Base-by-base conservation (phyloP, 2,113 vertebrate genomes). In the Pseudorhombus dupliciocellatus region DNA sequence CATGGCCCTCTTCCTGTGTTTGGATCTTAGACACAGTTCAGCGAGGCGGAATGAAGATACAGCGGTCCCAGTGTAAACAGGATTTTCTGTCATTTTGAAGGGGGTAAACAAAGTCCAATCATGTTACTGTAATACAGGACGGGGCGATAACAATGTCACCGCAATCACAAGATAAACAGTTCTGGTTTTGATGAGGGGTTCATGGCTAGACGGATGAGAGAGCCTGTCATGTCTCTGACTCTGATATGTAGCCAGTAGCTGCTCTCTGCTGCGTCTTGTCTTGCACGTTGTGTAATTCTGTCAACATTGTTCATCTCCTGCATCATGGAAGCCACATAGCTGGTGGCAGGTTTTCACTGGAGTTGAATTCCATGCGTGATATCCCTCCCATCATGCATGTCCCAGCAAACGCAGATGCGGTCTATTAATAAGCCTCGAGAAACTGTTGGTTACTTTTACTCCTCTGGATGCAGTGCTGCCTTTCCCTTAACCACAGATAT, bases 291-390 rank as follows among this genome's bases (percentile, higher is more conserved):
- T 78, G 74, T 37, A 72, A 86, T 56, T 73, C 58, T 60, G 57
- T 82, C 73, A 73, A 73, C 75, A 53, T 4, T 59, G 62, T 71
- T 79, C 4, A 50, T 66, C 64, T 70, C 5, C 14, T 59, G 59
- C 66, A 30, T 51, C 61, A 62, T 48, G n/a, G 50, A 54, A 51
- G 54, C 66, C 7, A 9, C 50, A 4, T 63, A 82, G 46, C 26
- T 25, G 67, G 69, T 75, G 73, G 79, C 84, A 83, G 72, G 66
- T 89, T 86, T 80, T 73, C 75, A 78, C 77, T 71, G 22, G 63
- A 85, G 22, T 22, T 65, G 31, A 89, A 88, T 87, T 84, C 79
- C 81, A 88, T 60, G 54, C 48, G 28, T 21, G 24, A 54, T 58
- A 73, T 81, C 65, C 84, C 72, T 73, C 72, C 57, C 65, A 64